Evolutionary conservation across 2,113 vertebrate species (phyloP).

Genomic region (Percina caprodes): DNA sequence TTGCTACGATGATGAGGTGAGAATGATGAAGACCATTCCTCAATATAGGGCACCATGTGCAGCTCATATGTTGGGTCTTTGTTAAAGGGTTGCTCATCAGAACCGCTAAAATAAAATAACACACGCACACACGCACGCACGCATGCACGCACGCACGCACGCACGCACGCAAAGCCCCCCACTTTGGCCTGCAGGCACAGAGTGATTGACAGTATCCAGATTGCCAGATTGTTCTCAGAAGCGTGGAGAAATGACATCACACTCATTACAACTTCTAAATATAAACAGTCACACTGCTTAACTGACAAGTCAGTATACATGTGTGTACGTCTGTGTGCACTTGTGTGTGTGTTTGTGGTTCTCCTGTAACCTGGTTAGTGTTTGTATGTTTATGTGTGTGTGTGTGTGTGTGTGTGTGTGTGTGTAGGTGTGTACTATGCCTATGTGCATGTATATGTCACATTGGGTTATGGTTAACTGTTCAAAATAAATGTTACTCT

Average conservation of each 20-base stretch:
- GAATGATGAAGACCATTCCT: constrained; percentile 79
- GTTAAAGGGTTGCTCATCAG: constrained; percentile 72
- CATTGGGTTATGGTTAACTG: not conserved
- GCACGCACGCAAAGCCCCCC: constrained; percentile 42
- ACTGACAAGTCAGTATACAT: constrained; percentile 74
- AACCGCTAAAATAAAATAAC: constrained; percentile 60
- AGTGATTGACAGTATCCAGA: constrained; percentile 81
- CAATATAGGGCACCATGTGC: constrained; percentile 74
- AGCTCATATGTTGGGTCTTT: constrained; percentile 79
- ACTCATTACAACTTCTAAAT: constrained; percentile 83
- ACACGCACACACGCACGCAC: constrained; percentile 36
- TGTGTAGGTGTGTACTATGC: not conserved
- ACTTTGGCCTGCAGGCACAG: constrained; percentile 57
- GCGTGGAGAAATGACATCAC: constrained; percentile 80
- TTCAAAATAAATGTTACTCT: constrained; percentile 4
- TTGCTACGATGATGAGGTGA: constrained; percentile 76
- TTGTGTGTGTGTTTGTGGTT: constrained; percentile 25
- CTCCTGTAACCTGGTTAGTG: constrained; percentile 23
- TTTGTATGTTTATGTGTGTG: constrained; percentile 14
- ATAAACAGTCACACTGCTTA: constrained; percentile 77
- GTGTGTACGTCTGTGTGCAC: constrained; percentile 30
- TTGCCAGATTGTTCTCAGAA: constrained; percentile 82
- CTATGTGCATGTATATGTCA: constrained; percentile 9
- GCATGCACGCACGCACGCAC: constrained; percentile 10
- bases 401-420: constrained; percentile 23